phyloP scores from a whole-genome alignment of 2,113 vertebrate genomes.

The Alexandromys fortis region DNA sequence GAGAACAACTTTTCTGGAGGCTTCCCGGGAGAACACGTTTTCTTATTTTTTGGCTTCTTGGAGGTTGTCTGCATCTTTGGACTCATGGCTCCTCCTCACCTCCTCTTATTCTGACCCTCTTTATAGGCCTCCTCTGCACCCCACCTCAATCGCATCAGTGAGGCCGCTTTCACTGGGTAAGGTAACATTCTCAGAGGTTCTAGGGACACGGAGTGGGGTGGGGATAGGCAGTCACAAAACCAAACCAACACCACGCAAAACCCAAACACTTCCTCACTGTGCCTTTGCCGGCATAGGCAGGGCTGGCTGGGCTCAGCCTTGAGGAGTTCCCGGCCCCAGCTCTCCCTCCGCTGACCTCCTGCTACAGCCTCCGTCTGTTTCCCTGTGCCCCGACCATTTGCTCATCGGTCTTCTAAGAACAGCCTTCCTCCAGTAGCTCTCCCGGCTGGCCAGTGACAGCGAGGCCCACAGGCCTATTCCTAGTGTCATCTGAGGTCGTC shows the following conservation, averaged over 20 bases:
- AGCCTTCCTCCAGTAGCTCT: not conserved
- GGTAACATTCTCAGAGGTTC: not conserved
- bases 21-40: not conserved
- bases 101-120: not conserved
- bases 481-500: not conserved
- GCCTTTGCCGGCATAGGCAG: too few relatives aligned
- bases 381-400: accelerated
- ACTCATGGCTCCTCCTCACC: not conserved
- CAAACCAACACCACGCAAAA: not conserved
- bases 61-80: not conserved
- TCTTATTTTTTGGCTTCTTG: not conserved
- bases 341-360: not conserved
- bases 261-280: not conserved
- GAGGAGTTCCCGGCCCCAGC: not conserved
- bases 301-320: too few relatives aligned
- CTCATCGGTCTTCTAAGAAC: not conserved
- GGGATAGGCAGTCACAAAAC: not conserved
- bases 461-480: not conserved
- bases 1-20: not conserved
- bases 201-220: not conserved
- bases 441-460: not conserved
- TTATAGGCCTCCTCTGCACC: not conserved
- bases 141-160: not conserved
- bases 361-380: not conserved
- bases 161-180: not conserved